Conservation (phyloP, 1,140 invertebrate genomes). For the Drosophila grimshawi region DNA sequence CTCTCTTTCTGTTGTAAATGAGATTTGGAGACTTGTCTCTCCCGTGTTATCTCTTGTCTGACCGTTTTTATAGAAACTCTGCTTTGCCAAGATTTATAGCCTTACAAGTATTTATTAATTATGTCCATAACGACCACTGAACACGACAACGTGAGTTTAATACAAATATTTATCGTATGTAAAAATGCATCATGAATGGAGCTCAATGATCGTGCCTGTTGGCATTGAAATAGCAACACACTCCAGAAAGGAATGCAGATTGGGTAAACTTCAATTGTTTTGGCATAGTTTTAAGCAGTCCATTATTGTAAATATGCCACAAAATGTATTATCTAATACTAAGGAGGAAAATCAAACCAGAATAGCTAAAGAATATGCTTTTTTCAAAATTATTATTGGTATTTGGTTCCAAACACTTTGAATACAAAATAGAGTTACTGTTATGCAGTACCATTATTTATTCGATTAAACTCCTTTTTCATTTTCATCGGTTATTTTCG, state of each 20-base stretch:
- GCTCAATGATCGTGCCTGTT: conserved; percentile 40
- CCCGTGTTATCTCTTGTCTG: background rate
- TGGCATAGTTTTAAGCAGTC: too few relatives aligned
- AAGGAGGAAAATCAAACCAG: too few relatives aligned
- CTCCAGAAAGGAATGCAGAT: background rate
- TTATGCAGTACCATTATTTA: too few relatives aligned
- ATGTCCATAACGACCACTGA: background rate
- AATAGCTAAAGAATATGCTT: too few relatives aligned
- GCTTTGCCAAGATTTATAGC: conserved; percentile 2
- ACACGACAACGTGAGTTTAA: conserved; percentile 66
- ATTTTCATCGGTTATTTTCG: too few relatives aligned
- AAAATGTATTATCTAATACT: too few relatives aligned
- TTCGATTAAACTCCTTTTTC: too few relatives aligned
- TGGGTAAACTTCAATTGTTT: background rate
- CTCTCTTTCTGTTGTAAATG: background rate
- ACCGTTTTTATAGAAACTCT: background rate
- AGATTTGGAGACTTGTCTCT: conserved; percentile 14
- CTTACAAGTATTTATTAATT: conserved; percentile 10
- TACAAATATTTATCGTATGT: conserved; percentile 40
- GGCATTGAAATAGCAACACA: background rate
- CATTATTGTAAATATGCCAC: too few relatives aligned
- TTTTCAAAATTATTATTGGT: too few relatives aligned
- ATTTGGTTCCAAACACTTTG: too few relatives aligned
- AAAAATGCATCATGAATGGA: conserved; percentile 29
- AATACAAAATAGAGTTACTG: too few relatives aligned